Evolutionary conservation across 2,797 vertebrate species (phyloP).

Genomic region (Coranthus polyacanthus): DNA sequence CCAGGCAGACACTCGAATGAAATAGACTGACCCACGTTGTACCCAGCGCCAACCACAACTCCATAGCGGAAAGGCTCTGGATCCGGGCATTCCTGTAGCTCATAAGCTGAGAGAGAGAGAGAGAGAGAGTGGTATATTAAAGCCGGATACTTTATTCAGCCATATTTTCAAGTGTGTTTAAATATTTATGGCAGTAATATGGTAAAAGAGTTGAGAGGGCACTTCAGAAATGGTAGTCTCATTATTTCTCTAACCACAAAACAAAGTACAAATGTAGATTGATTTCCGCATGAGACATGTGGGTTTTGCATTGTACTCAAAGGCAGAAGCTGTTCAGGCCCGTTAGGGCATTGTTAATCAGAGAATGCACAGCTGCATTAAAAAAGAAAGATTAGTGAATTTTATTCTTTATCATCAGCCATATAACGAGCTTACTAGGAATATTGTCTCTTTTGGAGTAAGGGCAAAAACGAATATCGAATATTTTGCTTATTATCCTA

Average conservation of each 20-base stretch:
- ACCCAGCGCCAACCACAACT: conserved; percentile 94
- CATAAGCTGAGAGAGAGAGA: conserved; percentile 78
- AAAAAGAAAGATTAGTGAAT: no score
- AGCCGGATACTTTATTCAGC: neutral
- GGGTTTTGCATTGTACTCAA: no score
- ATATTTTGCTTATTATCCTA: neutral
- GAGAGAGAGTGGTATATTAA: neutral
- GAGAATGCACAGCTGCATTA: no score
- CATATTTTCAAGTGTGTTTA: neutral
- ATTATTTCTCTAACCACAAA: neutral
- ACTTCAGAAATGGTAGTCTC: neutral
- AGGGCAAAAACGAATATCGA: no score
- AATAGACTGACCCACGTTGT: conserved; percentile 97
- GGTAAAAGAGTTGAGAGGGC: neutral
- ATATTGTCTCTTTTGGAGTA: no score
- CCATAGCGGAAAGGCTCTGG: conserved; percentile 95
- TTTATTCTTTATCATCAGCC: no score
- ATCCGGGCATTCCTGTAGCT: conserved; percentile 96
- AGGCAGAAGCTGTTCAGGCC: no score
- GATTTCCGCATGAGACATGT: no score
- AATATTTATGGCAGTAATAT: neutral
- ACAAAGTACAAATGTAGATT: no score
- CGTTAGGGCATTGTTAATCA: no score
- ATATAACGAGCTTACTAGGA: no score
- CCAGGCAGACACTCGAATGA: conserved; percentile 97